Conservation (phyloP, 2,888 invertebrate genomes). For the Pinctada fucata region DNA sequence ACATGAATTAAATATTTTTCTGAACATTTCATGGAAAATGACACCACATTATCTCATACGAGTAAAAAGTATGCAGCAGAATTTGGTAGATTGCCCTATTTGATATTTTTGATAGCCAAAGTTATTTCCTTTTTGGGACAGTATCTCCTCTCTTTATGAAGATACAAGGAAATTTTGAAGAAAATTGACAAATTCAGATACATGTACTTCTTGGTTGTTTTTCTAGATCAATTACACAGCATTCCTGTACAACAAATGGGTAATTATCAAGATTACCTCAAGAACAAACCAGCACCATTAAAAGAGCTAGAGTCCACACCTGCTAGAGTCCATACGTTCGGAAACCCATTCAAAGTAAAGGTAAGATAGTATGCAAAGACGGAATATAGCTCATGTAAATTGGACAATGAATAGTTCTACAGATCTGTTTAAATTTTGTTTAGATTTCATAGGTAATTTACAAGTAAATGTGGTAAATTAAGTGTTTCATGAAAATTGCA, state of each 20-base stretch:
- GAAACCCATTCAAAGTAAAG: slow-evolving; percentile 99
- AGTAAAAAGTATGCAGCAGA: no score
- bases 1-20: neutral
- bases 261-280: slow-evolving; percentile 98
- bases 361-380: slow-evolving; percentile 75
- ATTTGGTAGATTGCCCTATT: no score
- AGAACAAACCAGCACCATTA: slow-evolving; percentile 93
- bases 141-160: no score
- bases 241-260: slow-evolving; percentile 99
- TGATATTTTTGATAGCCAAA: no score
- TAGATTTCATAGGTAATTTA: no score
- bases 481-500: no score
- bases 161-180: no score
- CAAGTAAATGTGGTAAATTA: no score
- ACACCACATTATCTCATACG: no score
- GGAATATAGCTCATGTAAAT: neutral
- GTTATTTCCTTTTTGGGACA: no score
- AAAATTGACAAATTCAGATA: no score
- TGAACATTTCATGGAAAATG: neutral
- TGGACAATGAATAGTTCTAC: neutral
- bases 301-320: slow-evolving; percentile 96
- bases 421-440: no score
- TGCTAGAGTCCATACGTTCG: slow-evolving; percentile 98
- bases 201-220: neutral
- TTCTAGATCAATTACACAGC: slow-evolving; percentile 90